Conservation (phyloP, 2,797 vertebrate genomes). For the Falco peregrinus region DNA sequence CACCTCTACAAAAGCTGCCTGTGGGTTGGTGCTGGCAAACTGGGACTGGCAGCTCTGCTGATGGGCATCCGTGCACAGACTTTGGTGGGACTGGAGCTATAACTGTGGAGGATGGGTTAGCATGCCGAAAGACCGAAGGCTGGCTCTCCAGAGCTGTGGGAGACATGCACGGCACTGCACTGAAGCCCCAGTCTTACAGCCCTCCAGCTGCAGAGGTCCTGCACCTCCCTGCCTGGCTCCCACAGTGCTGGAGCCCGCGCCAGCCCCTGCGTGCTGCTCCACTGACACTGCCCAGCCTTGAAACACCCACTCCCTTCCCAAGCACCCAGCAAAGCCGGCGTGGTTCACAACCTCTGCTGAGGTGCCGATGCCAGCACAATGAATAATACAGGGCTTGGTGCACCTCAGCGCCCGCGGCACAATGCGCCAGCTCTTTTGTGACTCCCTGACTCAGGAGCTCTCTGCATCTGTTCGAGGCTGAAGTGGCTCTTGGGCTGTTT, state of each 20-base stretch:
- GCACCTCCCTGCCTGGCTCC: background rate
- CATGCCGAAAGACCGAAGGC: rapidly evolving
- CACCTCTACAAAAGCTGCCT: background rate
- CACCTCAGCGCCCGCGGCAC: background rate
- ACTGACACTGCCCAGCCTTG: background rate
- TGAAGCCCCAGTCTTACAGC: background rate
- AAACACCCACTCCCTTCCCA: rapidly evolving
- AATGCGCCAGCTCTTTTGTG: constrained; percentile 40
- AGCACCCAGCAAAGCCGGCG: rapidly evolving
- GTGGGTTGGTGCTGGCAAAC: rapidly evolving
- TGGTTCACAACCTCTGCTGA: rapidly evolving
- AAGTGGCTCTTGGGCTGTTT: constrained; percentile 68
- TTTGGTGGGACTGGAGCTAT: background rate
- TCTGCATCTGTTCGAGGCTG: constrained; percentile 45
- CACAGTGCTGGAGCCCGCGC: background rate
- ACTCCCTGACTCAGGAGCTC: constrained; percentile 30
- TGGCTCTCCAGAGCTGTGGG: rapidly evolving
- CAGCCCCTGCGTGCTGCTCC: rapidly evolving
- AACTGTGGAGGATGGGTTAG: rapidly evolving
- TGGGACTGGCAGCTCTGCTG: too few species aligned
- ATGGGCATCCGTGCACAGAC: rapidly evolving
- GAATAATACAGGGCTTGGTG: background rate
- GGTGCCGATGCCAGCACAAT: background rate
- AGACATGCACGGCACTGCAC: rapidly evolving
- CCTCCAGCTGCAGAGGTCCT: background rate